Conservation (phyloP, 2,113 vertebrate genomes). For the Cariama cristata region DNA sequence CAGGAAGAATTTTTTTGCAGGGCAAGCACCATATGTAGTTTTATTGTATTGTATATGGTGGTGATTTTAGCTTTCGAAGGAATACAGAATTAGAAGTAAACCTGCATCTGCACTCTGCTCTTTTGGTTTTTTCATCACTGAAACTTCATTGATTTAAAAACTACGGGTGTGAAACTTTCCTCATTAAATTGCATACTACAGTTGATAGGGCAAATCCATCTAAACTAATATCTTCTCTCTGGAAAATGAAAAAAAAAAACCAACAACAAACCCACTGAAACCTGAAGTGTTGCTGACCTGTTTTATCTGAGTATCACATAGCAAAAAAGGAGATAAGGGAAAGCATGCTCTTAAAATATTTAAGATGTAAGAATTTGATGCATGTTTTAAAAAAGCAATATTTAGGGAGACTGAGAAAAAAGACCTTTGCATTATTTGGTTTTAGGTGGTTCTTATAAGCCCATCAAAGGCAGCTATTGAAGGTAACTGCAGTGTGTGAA, state of each 20-base stretch:
- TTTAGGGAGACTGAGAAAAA: not conserved
- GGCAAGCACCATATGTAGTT: not conserved
- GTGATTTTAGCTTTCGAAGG: conserved; percentile 17
- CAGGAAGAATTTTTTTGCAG: not conserved
- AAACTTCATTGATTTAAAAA: conserved; percentile 48
- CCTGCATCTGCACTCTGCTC: not conserved
- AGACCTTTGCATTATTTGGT: not conserved
- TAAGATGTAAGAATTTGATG: not conserved
- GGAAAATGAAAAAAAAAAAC: not conserved
- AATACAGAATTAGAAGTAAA: not conserved
- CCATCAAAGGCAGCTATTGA: not conserved
- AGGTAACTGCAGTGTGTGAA: not conserved
- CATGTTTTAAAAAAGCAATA: not conserved
- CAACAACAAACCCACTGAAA: no score
- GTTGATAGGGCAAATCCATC: conserved; percentile 24
- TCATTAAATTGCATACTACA: conserved; percentile 23
- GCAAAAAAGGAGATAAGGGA: not conserved
- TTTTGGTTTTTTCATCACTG: not conserved
- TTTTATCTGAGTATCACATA: not conserved
- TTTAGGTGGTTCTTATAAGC: not conserved
- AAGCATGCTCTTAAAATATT: not conserved
- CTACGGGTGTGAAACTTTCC: conserved; percentile 21
- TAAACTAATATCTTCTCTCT: not conserved
- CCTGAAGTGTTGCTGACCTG: not conserved
- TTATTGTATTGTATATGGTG: not conserved